These are phyloP conservation scores for Cryptoblepharus egeriae DNA, from an alignment of 2,797 vertebrate genomes.

Conservation along the genomic window DNA sequence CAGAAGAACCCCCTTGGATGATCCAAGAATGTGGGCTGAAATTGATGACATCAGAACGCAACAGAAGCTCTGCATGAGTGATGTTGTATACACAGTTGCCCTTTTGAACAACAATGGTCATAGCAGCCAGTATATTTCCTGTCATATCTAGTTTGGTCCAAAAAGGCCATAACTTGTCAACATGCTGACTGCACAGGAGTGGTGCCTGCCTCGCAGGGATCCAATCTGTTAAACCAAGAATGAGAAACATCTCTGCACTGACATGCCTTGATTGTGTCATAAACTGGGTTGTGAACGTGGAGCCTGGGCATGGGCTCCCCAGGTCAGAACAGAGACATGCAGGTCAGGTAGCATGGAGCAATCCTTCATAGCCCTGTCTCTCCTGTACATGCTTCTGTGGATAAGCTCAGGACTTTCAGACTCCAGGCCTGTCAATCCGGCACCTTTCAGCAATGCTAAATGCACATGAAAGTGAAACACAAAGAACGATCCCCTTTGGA, in stretches of 20 bases:
- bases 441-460: constrained; percentile 33
- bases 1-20: no score
- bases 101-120: background rate
- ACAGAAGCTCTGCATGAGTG: background rate
- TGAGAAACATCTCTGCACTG: background rate
- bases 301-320: background rate
- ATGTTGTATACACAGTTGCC: background rate
- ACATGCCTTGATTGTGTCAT: background rate
- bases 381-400: background rate
- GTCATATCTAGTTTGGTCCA: background rate
- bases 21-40: no score
- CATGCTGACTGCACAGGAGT: no score
- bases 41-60: background rate
- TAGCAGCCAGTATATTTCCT: background rate
- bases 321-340: constrained; percentile 2
- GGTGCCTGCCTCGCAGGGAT: background rate
- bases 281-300: background rate
- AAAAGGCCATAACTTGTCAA: background rate
- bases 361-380: background rate
- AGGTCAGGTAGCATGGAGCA: background rate
- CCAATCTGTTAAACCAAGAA: background rate
- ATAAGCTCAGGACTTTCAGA: constrained; percentile 13
- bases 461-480: background rate
- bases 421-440: background rate
- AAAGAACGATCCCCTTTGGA: constrained; percentile 46